These are phyloP conservation scores for Pristionchus japonicus DNA, from an alignment of 2,888 invertebrate species.

Conservation along the genomic window DNA sequence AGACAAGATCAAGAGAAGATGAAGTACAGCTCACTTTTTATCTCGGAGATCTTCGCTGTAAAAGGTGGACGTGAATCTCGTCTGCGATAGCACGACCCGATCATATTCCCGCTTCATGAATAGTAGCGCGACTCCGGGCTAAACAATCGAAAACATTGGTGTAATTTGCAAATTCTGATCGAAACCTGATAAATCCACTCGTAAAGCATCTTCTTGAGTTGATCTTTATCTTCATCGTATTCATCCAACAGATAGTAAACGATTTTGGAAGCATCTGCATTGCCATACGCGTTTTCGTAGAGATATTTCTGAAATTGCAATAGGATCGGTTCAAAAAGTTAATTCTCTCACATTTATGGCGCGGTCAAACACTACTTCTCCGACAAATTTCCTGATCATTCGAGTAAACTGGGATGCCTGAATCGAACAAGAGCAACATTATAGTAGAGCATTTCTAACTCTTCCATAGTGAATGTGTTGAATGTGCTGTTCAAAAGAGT, in stretches of 20 bases:
- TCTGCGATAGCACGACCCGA: not conserved
- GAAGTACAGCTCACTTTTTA: not conserved
- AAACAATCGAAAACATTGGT: not conserved
- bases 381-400: not conserved
- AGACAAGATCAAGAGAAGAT: not conserved
- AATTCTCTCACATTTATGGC: not conserved
- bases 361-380: not conserved
- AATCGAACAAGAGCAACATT: not conserved
- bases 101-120: not conserved
- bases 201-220: not conserved
- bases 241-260: not conserved
- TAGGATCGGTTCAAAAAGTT: not conserved
- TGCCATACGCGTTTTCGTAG: not conserved
- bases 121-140: not conserved
- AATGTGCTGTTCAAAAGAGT: not conserved
- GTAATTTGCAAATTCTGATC: too few relatives aligned
- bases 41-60: not conserved
- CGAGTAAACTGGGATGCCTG: not conserved
- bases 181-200: slow-evolving; percentile 5
- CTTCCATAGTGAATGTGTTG: not conserved
- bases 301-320: not conserved
- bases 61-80: not conserved
- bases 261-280: not conserved
- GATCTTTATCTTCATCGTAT: not conserved
- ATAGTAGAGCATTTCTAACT: not conserved